phyloP scores from a whole-genome alignment of 2,888 invertebrate species.

The Tribolium freemani region DNA sequence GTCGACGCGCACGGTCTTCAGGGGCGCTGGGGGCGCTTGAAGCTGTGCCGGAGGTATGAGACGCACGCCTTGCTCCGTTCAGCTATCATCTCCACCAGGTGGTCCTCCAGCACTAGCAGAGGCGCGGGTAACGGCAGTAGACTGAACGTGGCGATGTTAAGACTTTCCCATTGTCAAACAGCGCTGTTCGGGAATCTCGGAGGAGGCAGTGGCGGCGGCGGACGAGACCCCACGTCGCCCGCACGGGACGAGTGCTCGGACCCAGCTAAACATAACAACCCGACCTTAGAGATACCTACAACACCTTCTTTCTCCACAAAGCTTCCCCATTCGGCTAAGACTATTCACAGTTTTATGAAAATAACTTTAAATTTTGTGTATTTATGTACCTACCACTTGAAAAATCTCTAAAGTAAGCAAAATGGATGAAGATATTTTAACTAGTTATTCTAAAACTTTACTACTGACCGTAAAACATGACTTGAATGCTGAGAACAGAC shows the following conservation, averaged over 20 bases:
- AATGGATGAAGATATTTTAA: too few species aligned
- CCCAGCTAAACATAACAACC: conserved; percentile 74
- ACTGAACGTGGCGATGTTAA: conserved; percentile 72
- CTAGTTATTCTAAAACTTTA: too few species aligned
- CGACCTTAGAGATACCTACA: not conserved
- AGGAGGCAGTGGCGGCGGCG: conserved; percentile 87
- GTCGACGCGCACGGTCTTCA: conserved; percentile 35
- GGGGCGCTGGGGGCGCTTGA: conserved; percentile 67
- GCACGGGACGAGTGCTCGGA: conserved; percentile 89
- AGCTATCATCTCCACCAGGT: conserved; percentile 73
- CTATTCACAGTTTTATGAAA: conserved; percentile 10
- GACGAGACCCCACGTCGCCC: conserved; percentile 77
- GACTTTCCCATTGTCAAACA: conserved; percentile 86
- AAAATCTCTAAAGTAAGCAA: too few species aligned
- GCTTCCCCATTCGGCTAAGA: not conserved
- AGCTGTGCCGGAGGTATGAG: conserved; percentile 77
- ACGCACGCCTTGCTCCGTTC: conserved; percentile 77
- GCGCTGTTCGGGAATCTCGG: conserved; percentile 84
- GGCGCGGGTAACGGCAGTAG: conserved; percentile 67
- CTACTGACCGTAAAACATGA: too few species aligned
- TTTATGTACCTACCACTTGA: too few species aligned
- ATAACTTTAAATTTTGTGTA: conserved; percentile 9
- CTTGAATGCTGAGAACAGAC: too few species aligned
- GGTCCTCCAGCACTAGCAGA: conserved; percentile 72
- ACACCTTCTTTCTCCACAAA: not conserved